These are phyloP conservation scores for Brachypterus glaber DNA, from an alignment of 2,888 invertebrate species.

Conservation along the genomic window DNA sequence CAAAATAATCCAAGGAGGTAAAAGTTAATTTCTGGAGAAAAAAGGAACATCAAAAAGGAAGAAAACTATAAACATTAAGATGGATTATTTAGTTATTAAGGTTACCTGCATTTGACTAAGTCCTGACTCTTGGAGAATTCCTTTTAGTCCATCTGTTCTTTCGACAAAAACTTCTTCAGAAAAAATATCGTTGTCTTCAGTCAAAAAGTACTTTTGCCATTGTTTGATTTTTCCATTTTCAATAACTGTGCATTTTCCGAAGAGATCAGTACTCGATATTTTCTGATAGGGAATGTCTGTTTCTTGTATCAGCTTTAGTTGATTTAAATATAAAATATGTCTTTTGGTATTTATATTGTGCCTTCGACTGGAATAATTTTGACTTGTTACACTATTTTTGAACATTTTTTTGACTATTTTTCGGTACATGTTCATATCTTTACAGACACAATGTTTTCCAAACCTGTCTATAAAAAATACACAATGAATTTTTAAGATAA, in stretches of 20 bases:
- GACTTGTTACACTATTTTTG: too few relatives aligned
- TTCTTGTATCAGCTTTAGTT: neutral
- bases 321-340: neutral
- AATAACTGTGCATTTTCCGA: constrained; percentile 22
- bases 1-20: too few relatives aligned
- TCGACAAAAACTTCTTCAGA: constrained; percentile 25
- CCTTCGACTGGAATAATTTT: constrained; percentile 5
- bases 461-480: too few relatives aligned
- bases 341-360: constrained; percentile 4
- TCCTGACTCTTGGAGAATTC: constrained; percentile 21
- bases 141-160: constrained; percentile 26
- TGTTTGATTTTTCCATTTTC: constrained; percentile 19
- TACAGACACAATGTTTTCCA: constrained; percentile 20
- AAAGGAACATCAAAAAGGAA: too few relatives aligned
- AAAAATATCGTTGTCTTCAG: constrained; percentile 22
- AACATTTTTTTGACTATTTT: constrained; percentile 21
- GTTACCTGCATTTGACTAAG: too few relatives aligned
- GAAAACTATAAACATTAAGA: neutral
- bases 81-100: neutral
- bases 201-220: constrained; percentile 21
- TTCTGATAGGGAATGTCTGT: constrained; percentile 23
- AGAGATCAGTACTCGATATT: constrained; percentile 21
- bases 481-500: too few relatives aligned
- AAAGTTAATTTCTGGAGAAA: too few relatives aligned
- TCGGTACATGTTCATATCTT: constrained; percentile 19